Percentiles rank a stretch among this genome's conserved stretches.
Evolutionary conservation across 2,888 invertebrate species (phyloP).

Genomic region (Agonopterix heracliana): DNA sequence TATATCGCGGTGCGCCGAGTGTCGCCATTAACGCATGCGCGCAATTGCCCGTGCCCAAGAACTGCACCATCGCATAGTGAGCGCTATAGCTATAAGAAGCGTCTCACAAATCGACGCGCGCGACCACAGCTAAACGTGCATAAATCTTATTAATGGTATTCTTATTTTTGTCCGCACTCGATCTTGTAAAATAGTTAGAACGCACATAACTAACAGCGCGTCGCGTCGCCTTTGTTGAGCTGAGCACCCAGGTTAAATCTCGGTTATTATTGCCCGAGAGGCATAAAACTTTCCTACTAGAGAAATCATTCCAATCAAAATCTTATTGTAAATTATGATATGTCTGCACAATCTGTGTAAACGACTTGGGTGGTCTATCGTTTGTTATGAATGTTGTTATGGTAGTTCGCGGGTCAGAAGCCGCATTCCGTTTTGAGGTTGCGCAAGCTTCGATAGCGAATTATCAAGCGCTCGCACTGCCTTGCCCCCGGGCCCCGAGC

Average conservation of each 20-base stretch:
- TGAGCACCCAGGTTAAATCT: conserved; percentile 14
- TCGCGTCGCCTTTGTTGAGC: conserved; percentile 37
- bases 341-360: conserved; percentile 33
- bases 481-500: conserved; percentile 13
- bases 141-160: conserved; percentile 71
- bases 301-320: conserved; percentile 54
- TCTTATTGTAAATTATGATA: conserved; percentile 52
- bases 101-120: conserved; percentile 67
- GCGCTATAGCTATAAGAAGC: conserved; percentile 63
- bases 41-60: conserved; percentile 57
- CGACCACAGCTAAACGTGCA: conserved; percentile 60
- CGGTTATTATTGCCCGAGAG: conserved; percentile 27
- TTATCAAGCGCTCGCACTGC: conserved; percentile 43
- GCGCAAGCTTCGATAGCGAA: conserved; percentile 52
- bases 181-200: conserved; percentile 61
- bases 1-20: conserved; percentile 72
- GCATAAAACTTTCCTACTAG: conserved; percentile 37
- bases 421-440: conserved; percentile 45
- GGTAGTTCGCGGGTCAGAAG: conserved; percentile 58
- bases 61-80: conserved; percentile 36
- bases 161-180: conserved; percentile 62
- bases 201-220: conserved; percentile 30
- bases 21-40: conserved; percentile 73
- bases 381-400: conserved; percentile 44
- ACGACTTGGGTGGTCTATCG: conserved; percentile 59